A percentile compares a stretch with the other conserved stretches of the same genome.
These are phyloP conservation scores for Ophioninae sp. DNA, from an alignment of 2,888 invertebrate genomes.

Conservation along the genomic window DNA sequence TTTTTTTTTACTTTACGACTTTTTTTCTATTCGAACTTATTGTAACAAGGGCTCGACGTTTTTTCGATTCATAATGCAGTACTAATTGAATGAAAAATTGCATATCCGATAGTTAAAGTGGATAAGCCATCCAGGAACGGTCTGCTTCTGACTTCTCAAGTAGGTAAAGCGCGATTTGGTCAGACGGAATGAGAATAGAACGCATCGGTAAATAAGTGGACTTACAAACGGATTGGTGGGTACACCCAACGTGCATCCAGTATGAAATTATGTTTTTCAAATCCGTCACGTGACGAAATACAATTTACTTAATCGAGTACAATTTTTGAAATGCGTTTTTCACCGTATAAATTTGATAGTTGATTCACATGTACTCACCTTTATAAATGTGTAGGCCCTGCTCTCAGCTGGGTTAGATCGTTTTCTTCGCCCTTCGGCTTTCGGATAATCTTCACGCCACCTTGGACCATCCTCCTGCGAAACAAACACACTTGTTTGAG, in stretches of 20 bases:
- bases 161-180: constrained; percentile 25
- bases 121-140: constrained; percentile 4
- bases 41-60: background rate
- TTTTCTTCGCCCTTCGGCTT: constrained; percentile 66
- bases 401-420: constrained; percentile 76
- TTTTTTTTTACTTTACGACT: background rate
- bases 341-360: background rate
- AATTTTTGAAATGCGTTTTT: background rate
- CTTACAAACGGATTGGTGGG: background rate
- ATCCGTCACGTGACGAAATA: constrained; percentile 3
- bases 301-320: background rate
- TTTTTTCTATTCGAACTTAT: background rate
- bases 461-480: constrained; percentile 72
- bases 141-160: background rate
- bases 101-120: constrained; percentile 43
- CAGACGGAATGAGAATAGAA: constrained; percentile 5
- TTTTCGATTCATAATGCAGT: background rate
- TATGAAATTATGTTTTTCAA: constrained; percentile 28
- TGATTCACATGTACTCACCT: constrained; percentile 70
- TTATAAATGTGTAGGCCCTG: constrained; percentile 79
- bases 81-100: constrained; percentile 33
- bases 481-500: constrained; percentile 3
- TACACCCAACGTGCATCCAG: constrained; percentile 15
- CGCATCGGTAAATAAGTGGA: background rate
- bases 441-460: constrained; percentile 67